These are phyloP conservation scores for Helogale parvula DNA, from an alignment of 2,113 vertebrate species.

Conservation along the genomic window DNA sequence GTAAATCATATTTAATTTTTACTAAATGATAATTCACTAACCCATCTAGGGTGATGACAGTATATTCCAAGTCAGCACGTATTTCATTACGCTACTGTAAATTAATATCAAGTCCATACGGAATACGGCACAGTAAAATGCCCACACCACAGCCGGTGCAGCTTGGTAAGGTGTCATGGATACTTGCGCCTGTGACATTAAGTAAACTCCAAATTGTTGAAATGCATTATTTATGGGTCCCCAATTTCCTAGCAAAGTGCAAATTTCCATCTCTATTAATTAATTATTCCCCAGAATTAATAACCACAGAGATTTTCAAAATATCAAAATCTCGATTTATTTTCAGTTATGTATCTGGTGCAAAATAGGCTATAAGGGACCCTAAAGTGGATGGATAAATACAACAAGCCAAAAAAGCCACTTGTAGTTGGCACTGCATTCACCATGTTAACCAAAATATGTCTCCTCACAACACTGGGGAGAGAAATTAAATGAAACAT, in stretches of 20 bases:
- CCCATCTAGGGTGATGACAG: neutral
- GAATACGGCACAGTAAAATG: neutral
- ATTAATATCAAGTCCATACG: neutral
- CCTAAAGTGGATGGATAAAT: neutral
- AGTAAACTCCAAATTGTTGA: neutral
- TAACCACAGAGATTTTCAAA: neutral
- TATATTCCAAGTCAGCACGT: neutral
- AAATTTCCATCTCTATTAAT: neutral
- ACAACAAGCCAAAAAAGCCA: neutral
- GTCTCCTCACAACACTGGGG: neutral
- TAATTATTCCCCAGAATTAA: neutral
- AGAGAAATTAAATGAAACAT: neutral
- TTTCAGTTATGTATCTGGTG: neutral
- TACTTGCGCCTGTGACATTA: fast-evolving
- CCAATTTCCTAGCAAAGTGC: neutral
- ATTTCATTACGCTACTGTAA: neutral
- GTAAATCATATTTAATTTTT: slow-evolving; percentile 28
- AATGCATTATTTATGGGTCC: neutral
- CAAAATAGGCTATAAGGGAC: neutral
- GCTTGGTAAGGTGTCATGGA: neutral
- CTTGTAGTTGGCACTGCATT: neutral
- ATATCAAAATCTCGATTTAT: neutral
- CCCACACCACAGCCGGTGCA: neutral
- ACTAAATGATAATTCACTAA: slow-evolving; percentile 22
- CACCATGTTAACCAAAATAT: neutral